These are phyloP conservation scores for Tigriopus californicus DNA, from an alignment of 2,888 invertebrate species.

Conservation along the genomic window DNA sequence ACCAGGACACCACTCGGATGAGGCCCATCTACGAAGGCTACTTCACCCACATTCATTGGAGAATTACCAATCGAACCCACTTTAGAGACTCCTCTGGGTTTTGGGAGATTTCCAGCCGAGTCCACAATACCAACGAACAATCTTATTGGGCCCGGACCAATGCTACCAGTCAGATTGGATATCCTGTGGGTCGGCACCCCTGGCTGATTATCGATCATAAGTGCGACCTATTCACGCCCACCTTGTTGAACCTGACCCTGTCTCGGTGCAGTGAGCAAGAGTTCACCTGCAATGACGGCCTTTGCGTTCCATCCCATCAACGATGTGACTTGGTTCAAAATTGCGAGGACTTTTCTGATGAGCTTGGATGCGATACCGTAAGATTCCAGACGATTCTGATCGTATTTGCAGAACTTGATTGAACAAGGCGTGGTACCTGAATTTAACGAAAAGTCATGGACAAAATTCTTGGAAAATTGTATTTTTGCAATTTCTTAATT, in stretches of 20 bases:
- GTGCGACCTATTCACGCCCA: not conserved
- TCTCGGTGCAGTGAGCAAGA: not conserved
- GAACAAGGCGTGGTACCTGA: no score
- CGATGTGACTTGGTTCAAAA: not conserved
- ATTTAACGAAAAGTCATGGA: no score
- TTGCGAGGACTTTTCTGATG: not conserved
- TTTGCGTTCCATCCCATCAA: not conserved
- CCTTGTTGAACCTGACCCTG: not conserved
- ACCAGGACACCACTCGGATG: no score
- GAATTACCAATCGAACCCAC: not conserved
- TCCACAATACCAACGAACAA: not conserved
- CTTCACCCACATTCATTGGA: not conserved
- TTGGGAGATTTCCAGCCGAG: not conserved
- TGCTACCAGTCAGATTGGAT: not conserved
- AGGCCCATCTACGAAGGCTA: not conserved
- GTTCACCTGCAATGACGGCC: not conserved
- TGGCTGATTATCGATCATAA: constrained; percentile 1
- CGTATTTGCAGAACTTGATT: no score
- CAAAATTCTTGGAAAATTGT: no score
- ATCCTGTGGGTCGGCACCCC: constrained; percentile 1
- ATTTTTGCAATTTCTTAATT: no score
- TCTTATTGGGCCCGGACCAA: not conserved
- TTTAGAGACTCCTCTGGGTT: not conserved
- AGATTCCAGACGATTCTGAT: no score
- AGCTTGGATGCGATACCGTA: not conserved